Base-by-base conservation (phyloP, 2,888 invertebrate genomes). In the Drosophila hamatofila region DNA sequence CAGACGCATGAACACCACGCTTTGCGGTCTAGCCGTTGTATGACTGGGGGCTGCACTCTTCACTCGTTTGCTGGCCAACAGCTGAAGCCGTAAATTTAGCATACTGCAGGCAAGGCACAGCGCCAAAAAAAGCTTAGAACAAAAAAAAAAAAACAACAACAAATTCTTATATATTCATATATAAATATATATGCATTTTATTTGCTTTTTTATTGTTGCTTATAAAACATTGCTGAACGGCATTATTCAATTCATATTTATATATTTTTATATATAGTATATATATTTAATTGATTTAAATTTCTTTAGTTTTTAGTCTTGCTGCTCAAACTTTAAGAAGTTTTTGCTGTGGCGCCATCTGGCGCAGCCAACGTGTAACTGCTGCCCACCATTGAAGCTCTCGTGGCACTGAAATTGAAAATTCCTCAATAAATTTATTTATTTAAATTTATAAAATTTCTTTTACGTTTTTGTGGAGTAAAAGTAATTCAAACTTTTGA, bases 1-100 rank as follows among this genome's bases (percentile, higher is more conserved):
- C 77, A 79, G 76, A 65, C 73, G 63, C 67, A 74, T 68, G 69
- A 46, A 67, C 71, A 73, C 77, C 71, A 77, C 70, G 82, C 69
- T 75, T 80, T 87, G 88, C 21, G 85, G 85, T 78, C 27, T 14
- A 51, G 25, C 46, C 66, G 59, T 67, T 74, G 77, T 67, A 67
- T 67, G 70, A 71, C 52, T 70, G 49, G 65, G 49, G 64, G 42
- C 42, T 2, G 55, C 16, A 9, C 46, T 37, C 62, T 14, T 11
- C 8, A n/a, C 23, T 16, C 39, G 7, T 27, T 27, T 41, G 7
- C 27, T 18, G 14, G 35, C 35, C 30, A 9, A 30, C 30, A 30
- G 30, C 30, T 30, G 11, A 30, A 30, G 30, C 30, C 30, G 30
- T 30, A 9, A 11, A 30, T 30, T 30, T 11, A 11, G 30, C 30